phyloP scores from a whole-genome alignment of 1,140 invertebrate genomes.

The Calosoma granatense region DNA sequence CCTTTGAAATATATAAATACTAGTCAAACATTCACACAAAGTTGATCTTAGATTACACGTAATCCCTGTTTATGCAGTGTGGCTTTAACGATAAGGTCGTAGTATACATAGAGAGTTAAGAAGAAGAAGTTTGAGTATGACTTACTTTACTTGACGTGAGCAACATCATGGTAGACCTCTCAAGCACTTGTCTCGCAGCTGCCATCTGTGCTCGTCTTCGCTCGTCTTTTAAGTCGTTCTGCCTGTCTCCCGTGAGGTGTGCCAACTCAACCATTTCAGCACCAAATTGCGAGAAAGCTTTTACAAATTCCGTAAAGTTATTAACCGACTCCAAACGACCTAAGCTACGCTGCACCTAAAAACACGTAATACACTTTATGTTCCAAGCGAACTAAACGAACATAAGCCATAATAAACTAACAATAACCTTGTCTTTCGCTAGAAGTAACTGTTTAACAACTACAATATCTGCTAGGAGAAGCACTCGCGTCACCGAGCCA shows the following conservation, averaged over 20 bases:
- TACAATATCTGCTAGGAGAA: constrained; percentile 97
- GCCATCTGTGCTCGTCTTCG: constrained; percentile 89
- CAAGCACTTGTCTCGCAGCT: constrained; percentile 85
- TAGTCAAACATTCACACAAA: constrained; percentile 2
- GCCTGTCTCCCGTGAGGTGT: constrained; percentile 72
- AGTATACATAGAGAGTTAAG: no score
- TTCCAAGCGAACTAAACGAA: constrained; percentile 10
- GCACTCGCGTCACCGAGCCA: constrained; percentile 88
- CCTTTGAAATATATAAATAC: not conserved
- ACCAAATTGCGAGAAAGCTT: constrained; percentile 96
- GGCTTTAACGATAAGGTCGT: no score
- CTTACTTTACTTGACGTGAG: constrained; percentile 89
- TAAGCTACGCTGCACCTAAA: constrained; percentile 70
- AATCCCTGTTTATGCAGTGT: not conserved
- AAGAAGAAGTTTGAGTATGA: no score
- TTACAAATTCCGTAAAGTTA: constrained; percentile 98
- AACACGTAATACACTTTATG: constrained; percentile 19
- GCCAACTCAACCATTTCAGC: constrained; percentile 97
- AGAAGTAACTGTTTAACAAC: constrained; percentile 93
- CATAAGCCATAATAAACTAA: not conserved
- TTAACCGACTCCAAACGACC: constrained; percentile 86
- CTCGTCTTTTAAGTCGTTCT: constrained; percentile 91
- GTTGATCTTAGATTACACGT: not conserved
- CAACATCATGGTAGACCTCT: constrained; percentile 96
- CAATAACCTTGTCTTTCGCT: constrained; percentile 91